Percentiles rank a stretch among this genome's conserved stretches.
These are phyloP conservation scores for Norana najaformis DNA, from an alignment of 2,888 invertebrate genomes.

Conservation along the genomic window DNA sequence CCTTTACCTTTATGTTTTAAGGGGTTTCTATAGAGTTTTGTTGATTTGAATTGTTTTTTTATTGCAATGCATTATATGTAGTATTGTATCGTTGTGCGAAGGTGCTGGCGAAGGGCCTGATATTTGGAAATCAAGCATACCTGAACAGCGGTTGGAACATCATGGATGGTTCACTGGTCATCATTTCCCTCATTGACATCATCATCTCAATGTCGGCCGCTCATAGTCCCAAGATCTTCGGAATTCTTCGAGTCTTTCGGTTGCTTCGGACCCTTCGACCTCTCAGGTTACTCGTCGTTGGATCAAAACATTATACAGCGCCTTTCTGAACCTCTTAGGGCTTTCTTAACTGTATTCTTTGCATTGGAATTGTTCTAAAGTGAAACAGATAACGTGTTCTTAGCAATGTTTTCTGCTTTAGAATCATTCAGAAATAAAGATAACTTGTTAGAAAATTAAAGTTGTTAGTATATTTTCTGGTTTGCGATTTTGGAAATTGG, in stretches of 20 bases:
- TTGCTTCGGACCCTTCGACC: conserved; percentile 92
- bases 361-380: background rate
- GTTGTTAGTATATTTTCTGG: background rate
- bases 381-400: background rate
- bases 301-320: background rate
- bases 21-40: no score
- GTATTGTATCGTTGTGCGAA: conserved; percentile 60
- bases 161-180: conserved; percentile 96
- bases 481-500: background rate
- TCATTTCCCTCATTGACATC: conserved; percentile 94
- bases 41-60: no score
- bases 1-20: no score
- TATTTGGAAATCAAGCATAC: conserved; percentile 91
- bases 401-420: background rate
- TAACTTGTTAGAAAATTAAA: background rate
- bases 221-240: conserved; percentile 92
- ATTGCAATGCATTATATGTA: background rate
- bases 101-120: conserved; percentile 93
- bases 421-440: background rate
- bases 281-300: conserved; percentile 66
- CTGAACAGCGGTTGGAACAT: conserved; percentile 99
- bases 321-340: background rate
- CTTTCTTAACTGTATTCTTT: background rate
- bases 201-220: conserved; percentile 90
- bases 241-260: conserved; percentile 94